Evolutionary conservation across 2,888 invertebrate genomes (phyloP), one percentile per base, ranked within the genome.

Genomic region (Xestia xanthographa): DNA sequence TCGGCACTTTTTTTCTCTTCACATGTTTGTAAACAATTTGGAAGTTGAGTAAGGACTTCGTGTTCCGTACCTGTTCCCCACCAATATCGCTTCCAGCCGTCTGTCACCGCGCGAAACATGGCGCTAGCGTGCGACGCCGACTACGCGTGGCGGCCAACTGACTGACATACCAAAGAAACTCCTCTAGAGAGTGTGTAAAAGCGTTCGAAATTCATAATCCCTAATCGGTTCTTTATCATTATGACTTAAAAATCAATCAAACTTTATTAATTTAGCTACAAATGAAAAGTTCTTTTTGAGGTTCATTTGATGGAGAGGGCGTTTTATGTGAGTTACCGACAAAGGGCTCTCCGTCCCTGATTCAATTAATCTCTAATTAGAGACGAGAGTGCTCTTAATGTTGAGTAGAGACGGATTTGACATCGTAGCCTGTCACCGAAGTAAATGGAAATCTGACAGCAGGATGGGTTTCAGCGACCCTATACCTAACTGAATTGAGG

Each of bases 331-430:
- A 89, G 88, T 87, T 86, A 89, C 87, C 89, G 86, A 93, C 92
- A 93, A 93, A 93, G 94, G 91, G 92, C 92, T 92, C 91, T 91
- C 88, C 87, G 91, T 90, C 92, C 91, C 90, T 94, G 92, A 95
- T 94, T 96, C 94, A 95, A 96, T 96, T 96, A 96, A 95, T 95
- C 93, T 92, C 93, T 96, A 96, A 96, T 96, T 96, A 96, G 94
- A 91, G 92, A 88, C 91, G 93, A 94, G 95, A 95, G 96, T 95
- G 96, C 96, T 95, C 93, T 95, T 95, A 95, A 93, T 93, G 95
- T 93, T 93, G 93, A 93, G 93, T 90, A 92, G 93, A 92, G 92
- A 90, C 87, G 93, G 95, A 95, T 95, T 94, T 94, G 95, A 95
- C 95, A 92, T 93, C 93, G 92, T 89, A 89, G 91, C 91, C 92